Base-by-base conservation (phyloP, 2,888 invertebrate species). In the Galerucella calmariensis region DNA sequence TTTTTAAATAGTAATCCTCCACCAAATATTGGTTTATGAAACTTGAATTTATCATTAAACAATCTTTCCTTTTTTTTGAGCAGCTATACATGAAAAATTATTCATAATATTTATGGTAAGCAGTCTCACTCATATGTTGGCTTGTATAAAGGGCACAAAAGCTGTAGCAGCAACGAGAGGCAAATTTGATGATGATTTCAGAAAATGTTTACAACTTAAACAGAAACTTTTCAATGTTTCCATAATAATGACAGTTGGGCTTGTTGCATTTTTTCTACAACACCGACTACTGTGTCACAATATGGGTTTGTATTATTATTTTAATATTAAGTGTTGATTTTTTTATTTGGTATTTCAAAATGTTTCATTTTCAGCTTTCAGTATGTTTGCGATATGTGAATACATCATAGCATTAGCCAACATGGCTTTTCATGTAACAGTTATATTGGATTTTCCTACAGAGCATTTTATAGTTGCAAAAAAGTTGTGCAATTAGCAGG, bases 311-410 rank as follows among this genome's bases (percentile, higher is more conserved):
- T 87, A 53, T 35, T 35, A 51, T 14, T 41, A 65, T 14, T 46
- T 71, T 62, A 27, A 63, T 53, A n/a, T 35, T 35, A 5, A 14
- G 27, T 16, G 27, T 65, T 65, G 69, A 35, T 35, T 8, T 35
- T 35, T 59, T 46, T 69, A 46, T 61, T 59, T 67, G 14, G 11
- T 58, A n/a, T 68, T 68, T 61, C 16, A 44, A 44, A 24, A 44
- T 48, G 20, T 61, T 61, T 12, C 12, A 35, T n/a, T 91, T 91
- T 80, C 90, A 97, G 97, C 97, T 65, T 97, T 97, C 89, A 97
- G 96, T 86, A 95, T 95, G 94, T 97, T 97, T 89, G 96, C 97
- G 1, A 90, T 95, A 74, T 97, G 95, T 87, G 97, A 97, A 88
- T 97, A 97, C 87, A 90, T 96, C 84, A 94, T 97, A 84, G 97